Conservation (phyloP, 2,888 invertebrate genomes). For the Uropetala carovei region DNA sequence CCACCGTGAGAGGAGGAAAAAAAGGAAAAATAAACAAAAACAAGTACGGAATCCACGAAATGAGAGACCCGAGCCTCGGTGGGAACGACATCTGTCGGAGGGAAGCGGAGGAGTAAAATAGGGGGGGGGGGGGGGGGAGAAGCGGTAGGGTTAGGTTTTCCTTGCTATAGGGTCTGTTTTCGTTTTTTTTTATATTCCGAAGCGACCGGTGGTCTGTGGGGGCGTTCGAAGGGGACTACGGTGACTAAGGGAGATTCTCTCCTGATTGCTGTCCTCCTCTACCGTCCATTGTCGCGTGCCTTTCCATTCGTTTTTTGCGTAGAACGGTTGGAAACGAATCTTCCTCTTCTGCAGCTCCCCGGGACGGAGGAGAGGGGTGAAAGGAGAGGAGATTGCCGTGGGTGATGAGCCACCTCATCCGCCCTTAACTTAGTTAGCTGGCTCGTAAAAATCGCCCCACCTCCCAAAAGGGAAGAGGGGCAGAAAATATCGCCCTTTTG, state of each 20-base stretch:
- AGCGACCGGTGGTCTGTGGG: too few species aligned
- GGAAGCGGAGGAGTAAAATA: background rate
- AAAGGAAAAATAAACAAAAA: background rate
- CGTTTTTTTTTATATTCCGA: background rate
- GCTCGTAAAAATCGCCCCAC: conserved; percentile 39
- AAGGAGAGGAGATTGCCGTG: background rate
- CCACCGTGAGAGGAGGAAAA: background rate
- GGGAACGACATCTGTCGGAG: background rate
- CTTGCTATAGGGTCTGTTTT: background rate
- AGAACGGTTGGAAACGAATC: background rate
- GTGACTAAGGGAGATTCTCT: background rate
- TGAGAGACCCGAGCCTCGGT: background rate
- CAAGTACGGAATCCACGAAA: too few species aligned
- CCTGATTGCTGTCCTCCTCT: background rate
- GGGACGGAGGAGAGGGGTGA: background rate
- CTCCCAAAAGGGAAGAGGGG: background rate
- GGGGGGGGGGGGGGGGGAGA: too few species aligned
- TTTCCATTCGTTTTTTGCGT: background rate
- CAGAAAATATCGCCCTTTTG: background rate
- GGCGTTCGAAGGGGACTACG: background rate
- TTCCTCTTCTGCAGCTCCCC: background rate
- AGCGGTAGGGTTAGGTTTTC: too few species aligned
- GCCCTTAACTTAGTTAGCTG: conserved; percentile 44
- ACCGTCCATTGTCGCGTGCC: background rate
- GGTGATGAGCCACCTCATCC: background rate